These are phyloP conservation scores for Pocillopora verrucosa DNA, from an alignment of 64 coral and sea anemone species.

Conservation along the genomic window DNA sequence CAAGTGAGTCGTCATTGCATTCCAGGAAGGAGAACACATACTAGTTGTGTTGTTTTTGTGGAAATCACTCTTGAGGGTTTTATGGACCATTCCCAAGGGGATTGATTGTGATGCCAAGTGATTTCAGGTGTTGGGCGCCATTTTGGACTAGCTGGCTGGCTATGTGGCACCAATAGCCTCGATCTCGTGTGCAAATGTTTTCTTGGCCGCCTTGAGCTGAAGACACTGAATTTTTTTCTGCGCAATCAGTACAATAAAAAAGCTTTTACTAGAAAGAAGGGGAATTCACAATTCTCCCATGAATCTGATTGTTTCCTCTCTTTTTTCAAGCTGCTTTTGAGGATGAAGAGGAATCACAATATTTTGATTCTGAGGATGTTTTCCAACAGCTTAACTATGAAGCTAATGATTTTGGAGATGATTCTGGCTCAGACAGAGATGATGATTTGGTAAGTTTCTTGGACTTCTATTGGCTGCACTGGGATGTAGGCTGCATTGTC, in stretches of 20 bases:
- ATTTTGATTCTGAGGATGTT: constrained; percentile 86
- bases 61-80: too few species aligned
- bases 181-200: too few species aligned
- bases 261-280: not conserved
- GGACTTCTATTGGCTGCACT: not conserved
- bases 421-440: constrained; percentile 64
- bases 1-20: too few species aligned
- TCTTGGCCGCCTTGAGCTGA: too few species aligned
- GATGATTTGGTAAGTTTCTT: constrained; percentile 49
- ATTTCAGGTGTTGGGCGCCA: too few species aligned
- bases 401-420: constrained; percentile 59
- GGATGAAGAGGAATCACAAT: constrained; percentile 59
- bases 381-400: constrained; percentile 86
- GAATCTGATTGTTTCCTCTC: not conserved
- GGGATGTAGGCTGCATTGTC: too few species aligned
- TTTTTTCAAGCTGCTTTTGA: constrained; percentile 31
- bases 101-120: too few species aligned
- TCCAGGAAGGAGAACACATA: not conserved
- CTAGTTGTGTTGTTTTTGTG: not conserved
- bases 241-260: too few species aligned
- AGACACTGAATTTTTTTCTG: too few species aligned
- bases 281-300: not conserved
- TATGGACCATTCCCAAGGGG: too few species aligned
- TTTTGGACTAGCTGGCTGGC: too few species aligned
- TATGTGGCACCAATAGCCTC: too few species aligned